A percentile compares a stretch with the other conserved stretches of the same genome.
Evolutionary conservation across 2,797 vertebrate species (phyloP).

Genomic region (Poecilia picta): DNA sequence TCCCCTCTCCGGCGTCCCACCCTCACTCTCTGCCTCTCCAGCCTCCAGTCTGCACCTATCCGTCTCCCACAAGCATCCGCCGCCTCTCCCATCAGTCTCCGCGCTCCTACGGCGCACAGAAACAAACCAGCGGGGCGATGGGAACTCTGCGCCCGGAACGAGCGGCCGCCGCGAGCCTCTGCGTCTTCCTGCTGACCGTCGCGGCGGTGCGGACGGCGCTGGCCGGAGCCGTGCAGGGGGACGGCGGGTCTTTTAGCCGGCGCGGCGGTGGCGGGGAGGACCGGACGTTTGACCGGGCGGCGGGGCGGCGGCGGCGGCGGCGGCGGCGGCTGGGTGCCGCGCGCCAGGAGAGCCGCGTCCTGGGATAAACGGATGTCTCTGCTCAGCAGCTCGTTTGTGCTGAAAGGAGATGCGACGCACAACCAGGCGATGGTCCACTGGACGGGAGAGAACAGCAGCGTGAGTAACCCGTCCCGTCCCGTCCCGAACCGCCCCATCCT

Average conservation of each 20-base stretch:
- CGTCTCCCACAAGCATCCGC: conserved; percentile 74
- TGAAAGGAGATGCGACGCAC: conserved; percentile 95
- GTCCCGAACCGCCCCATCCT: conserved; percentile 30
- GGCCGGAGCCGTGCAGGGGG: conserved; percentile 70
- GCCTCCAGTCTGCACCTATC: conserved; percentile 70
- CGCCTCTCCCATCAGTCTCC: conserved; percentile 75
- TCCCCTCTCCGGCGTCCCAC: conserved; percentile 41
- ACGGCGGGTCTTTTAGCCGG: conserved; percentile 64
- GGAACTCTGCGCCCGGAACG: conserved; percentile 63
- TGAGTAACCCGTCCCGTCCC: conserved; percentile 81
- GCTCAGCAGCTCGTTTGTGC: conserved; percentile 95
- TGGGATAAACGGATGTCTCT: conserved; percentile 85
- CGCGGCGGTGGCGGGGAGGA: conserved; percentile 57
- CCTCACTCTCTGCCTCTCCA: conserved; percentile 34
- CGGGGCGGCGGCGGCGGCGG: conserved; percentile 53
- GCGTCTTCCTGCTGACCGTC: conserved; percentile 70
- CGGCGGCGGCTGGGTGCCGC: conserved; percentile 49
- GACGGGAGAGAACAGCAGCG: conserved; percentile 99
- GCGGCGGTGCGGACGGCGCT: conserved; percentile 70
- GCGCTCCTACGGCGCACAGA: conserved; percentile 71
- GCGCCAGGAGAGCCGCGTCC: conserved; percentile 79
- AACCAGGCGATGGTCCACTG: conserved; percentile 99
- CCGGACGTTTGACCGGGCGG: conserved; percentile 49
- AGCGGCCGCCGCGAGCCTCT: conserved; percentile 65
- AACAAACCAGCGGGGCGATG: conserved; percentile 44